phyloP scores from a whole-genome alignment of 2,113 vertebrate species.

The Ciconia boyciana region DNA sequence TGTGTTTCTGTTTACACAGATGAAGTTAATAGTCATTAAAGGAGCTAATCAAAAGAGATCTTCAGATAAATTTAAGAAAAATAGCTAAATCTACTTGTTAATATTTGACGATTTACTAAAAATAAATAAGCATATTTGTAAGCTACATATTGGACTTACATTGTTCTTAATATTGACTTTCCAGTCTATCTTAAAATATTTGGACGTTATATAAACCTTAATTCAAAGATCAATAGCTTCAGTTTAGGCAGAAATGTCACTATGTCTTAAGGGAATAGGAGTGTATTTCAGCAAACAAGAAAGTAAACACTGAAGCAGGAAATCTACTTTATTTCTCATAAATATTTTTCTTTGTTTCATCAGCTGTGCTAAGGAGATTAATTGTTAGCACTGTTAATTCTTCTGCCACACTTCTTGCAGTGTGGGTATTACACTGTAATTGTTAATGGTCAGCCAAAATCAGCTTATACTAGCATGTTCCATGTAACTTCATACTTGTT shows the following conservation, averaged over 20 bases:
- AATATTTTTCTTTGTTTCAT: conserved; percentile 11
- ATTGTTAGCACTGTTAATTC: not conserved
- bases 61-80: not conserved
- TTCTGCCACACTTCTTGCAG: not conserved
- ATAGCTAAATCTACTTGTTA: not conserved
- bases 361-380: not conserved
- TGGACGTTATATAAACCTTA: conserved; percentile 6
- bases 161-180: not conserved
- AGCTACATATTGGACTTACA: not conserved
- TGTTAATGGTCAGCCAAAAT: not conserved
- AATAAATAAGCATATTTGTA: not conserved
- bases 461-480: not conserved
- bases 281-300: not conserved
- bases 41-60: not conserved
- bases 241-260: conserved; percentile 30
- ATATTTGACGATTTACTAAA: not conserved
- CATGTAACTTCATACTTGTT: not conserved
- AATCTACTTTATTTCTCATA: not conserved
- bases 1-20: not conserved
- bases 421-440: not conserved
- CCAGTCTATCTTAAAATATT: conserved; percentile 25
- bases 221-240: conserved; percentile 22
- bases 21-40: not conserved
- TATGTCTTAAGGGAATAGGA: not conserved
- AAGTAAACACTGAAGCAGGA: not conserved